phyloP scores from a whole-genome alignment of 2,797 vertebrate genomes.

The Sebastes hopkinsi region DNA sequence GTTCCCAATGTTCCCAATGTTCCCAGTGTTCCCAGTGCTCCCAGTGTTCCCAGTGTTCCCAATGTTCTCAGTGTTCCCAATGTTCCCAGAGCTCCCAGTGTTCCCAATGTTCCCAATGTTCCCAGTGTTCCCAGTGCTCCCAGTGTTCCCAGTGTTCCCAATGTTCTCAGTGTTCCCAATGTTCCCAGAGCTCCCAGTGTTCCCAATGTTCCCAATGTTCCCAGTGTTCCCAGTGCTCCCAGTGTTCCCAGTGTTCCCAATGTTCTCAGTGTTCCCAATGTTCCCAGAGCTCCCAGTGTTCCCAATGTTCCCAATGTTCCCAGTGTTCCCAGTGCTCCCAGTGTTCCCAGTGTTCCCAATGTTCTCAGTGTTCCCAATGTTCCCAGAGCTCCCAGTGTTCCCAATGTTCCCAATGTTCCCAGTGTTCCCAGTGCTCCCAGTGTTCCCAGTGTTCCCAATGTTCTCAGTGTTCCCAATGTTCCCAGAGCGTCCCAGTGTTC shows the following conservation, averaged over 20 bases:
- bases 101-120: fast-evolving
- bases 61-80: too few species aligned
- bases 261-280: fast-evolving
- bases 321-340: too few species aligned
- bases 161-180: fast-evolving
- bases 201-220: fast-evolving
- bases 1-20: too few species aligned
- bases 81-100: fast-evolving
- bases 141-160: fast-evolving
- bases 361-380: too few species aligned
- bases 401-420: fast-evolving
- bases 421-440: fast-evolving
- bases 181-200: fast-evolving
- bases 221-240: too few species aligned
- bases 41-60: fast-evolving
- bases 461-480: too few species aligned
- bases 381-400: too few species aligned
- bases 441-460: fast-evolving
- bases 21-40: too few species aligned
- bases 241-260: too few species aligned
- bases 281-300: fast-evolving
- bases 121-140: fast-evolving
- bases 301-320: too few species aligned
- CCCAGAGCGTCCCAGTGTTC: too few species aligned
- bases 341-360: fast-evolving